Evolutionary conservation across 2,113 vertebrate genomes (phyloP).

Genomic region (Callaeas wilsoni): DNA sequence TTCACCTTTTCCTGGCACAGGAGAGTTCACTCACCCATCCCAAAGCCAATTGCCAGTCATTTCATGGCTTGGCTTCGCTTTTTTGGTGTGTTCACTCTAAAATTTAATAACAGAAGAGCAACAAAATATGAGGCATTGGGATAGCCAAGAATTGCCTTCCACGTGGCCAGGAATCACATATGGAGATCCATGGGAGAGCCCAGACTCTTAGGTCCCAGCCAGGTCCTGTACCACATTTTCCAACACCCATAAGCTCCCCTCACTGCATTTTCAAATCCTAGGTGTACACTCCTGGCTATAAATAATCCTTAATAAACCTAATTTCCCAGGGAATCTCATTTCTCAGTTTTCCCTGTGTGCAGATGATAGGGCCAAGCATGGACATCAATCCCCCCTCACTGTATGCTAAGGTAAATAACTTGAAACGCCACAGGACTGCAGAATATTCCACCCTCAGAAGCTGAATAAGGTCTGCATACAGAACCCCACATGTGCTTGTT

Average conservation of each 20-base stretch:
- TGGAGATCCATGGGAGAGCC: not conserved
- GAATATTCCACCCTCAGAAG: not conserved
- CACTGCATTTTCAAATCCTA: not conserved
- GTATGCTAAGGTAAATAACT: not conserved
- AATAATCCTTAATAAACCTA: not conserved
- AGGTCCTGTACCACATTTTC: not conserved
- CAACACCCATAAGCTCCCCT: not conserved
- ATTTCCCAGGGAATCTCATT: not conserved
- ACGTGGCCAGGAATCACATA: not conserved
- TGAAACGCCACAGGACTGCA: not conserved
- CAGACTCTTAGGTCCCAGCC: not conserved
- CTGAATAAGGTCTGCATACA: not conserved
- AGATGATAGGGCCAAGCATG: not conserved
- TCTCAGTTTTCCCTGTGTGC: not conserved
- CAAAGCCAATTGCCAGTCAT: not conserved
- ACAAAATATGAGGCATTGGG: not conserved
- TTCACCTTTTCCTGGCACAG: not conserved
- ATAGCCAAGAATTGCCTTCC: not conserved
- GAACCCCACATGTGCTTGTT: not conserved
- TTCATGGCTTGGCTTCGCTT: not conserved
- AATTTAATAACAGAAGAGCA: not conserved
- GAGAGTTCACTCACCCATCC: not conserved
- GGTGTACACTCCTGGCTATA: not conserved
- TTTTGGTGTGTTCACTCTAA: not conserved
- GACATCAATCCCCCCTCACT: too few species aligned